Evolutionary conservation across 30 jellyfish, hydroid and myxozoan species (phyloP).

Genomic region (Aurelia sp.): DNA sequence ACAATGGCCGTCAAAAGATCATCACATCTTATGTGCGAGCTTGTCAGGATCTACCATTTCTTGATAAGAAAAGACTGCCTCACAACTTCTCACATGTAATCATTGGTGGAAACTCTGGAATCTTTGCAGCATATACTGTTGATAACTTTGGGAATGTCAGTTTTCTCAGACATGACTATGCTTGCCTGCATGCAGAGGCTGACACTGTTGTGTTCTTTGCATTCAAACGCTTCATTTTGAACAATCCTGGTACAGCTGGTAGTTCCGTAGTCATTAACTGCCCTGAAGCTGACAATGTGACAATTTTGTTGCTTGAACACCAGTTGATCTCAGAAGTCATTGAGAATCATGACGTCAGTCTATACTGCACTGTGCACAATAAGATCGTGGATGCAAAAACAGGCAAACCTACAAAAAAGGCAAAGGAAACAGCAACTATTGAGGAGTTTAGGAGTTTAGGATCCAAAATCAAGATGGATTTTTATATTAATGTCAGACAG

Average conservation of each 20-base stretch:
- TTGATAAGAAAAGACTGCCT: neutral
- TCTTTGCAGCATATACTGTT: constrained; percentile 24
- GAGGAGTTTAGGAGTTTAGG: neutral
- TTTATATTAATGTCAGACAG: neutral
- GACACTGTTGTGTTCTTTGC: neutral
- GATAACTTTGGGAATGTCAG: constrained; percentile 10
- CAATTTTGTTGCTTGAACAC: neutral
- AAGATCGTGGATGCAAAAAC: neutral
- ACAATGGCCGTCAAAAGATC: neutral
- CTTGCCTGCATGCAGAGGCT: neutral
- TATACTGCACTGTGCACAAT: neutral
- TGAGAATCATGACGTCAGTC: neutral
- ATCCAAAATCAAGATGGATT: neutral
- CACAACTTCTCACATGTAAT: constrained; percentile 12
- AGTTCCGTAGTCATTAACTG: too few relatives aligned
- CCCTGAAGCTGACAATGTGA: neutral
- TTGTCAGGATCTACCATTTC: constrained; percentile 5
- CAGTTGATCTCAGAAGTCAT: neutral
- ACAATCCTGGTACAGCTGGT: too few relatives aligned
- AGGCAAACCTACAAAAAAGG: neutral
- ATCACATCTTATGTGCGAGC: constrained; percentile 11
- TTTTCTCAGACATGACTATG: neutral
- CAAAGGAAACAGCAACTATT: neutral
- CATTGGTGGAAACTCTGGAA: constrained; percentile 50
- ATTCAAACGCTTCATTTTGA: too few relatives aligned